Percentiles rank a stretch among this genome's conserved stretches.
These are phyloP conservation scores for Busseola fusca DNA, from an alignment of 2,888 invertebrate genomes.

Conservation along the genomic window DNA sequence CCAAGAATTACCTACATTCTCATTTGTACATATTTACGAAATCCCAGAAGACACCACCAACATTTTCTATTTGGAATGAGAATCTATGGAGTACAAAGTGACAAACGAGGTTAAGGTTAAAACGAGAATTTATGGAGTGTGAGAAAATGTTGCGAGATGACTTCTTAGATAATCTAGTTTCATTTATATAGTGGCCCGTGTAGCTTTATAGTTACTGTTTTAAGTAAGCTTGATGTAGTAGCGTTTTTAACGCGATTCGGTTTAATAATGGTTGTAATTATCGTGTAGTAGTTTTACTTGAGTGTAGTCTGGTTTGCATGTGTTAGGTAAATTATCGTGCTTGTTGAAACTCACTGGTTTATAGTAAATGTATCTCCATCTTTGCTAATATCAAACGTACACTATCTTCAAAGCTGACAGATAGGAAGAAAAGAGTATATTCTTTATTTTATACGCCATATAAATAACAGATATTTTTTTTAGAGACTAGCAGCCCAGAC, in stretches of 20 bases:
- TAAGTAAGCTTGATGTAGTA: conserved; percentile 18
- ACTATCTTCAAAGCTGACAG: not conserved
- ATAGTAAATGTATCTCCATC: not conserved
- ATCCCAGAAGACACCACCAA: conserved; percentile 21
- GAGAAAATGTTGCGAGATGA: conserved; percentile 48
- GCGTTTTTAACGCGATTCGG: conserved; percentile 35
- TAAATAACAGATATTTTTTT: not conserved
- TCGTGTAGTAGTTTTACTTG: conserved; percentile 1
- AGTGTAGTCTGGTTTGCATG: not conserved
- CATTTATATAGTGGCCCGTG: conserved; percentile 33
- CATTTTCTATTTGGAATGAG: conserved; percentile 52
- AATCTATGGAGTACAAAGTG: conserved; percentile 52
- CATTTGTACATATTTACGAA: conserved; percentile 37
- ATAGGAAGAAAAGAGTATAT: not conserved
- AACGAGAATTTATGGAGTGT: conserved; percentile 53
- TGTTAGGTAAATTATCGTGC: not conserved
- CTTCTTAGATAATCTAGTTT: conserved; percentile 56
- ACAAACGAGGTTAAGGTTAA: conserved; percentile 50
- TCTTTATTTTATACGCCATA: not conserved
- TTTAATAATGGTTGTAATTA: conserved; percentile 31
- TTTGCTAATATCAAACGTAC: not conserved
- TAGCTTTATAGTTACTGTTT: conserved; percentile 33
- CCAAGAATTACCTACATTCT: not conserved
- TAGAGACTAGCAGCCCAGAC: no score
- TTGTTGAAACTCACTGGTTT: not conserved